phyloP scores from a whole-genome alignment of 2,797 vertebrate genomes.

The Pangasius mekongensis region DNA sequence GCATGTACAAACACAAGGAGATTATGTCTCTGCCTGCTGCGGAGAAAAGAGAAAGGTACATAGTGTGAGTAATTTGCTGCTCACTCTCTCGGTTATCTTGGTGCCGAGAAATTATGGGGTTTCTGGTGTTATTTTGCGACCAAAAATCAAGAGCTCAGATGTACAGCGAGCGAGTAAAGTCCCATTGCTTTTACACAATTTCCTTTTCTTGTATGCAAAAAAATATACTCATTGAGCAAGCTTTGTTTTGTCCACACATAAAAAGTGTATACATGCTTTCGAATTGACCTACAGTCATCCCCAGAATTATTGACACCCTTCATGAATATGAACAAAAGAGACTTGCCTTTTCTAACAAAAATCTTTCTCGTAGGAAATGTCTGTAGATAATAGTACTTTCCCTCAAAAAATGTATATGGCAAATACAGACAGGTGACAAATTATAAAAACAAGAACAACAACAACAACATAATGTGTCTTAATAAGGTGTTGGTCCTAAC shows the following conservation, averaged over 20 bases:
- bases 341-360: background rate
- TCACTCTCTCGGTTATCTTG: background rate
- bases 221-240: background rate
- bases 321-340: background rate
- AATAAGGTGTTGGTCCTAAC: no score
- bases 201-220: background rate
- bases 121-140: background rate
- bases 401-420: no score
- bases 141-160: background rate
- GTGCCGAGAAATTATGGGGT: background rate
- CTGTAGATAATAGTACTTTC: background rate
- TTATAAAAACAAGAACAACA: no score
- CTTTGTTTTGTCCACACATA: background rate
- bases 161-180: background rate
- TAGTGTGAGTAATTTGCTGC: background rate
- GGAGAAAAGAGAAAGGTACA: background rate
- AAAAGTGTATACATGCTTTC: background rate
- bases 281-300: background rate
- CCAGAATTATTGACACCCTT: background rate
- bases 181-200: background rate
- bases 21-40: constrained; percentile 21
- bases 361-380: background rate
- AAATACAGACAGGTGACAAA: no score
- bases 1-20: constrained; percentile 21
- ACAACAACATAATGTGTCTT: no score